Base-by-base conservation (phyloP, 2,113 vertebrate species). In the Myrmophylax atrothorax region DNA sequence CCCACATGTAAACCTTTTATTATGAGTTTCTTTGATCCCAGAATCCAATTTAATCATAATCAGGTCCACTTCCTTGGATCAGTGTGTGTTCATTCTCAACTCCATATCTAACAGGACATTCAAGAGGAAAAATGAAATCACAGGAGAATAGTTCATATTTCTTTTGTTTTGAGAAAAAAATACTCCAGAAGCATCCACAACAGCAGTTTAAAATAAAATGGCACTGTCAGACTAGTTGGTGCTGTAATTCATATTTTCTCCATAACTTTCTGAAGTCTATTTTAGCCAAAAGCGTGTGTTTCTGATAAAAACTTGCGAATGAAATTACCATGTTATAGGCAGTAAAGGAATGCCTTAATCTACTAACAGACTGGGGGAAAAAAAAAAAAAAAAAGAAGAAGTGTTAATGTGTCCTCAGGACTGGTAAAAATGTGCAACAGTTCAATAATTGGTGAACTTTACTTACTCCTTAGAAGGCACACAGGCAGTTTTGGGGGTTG, bases 101-200 rank as follows among this genome's bases (percentile, higher is more conserved):
- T 86, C 63, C 16, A 5, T 90, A 80, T 64, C 72, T 86, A 73
- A 87, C 5, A 73, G 80, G 63, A 93, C 38, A 84, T 89, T 89
- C 49, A 94, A 84, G 53, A 83, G 53, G 29, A 77, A 96, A 93
- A 93, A 93, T 29, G 18, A 73, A 90, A 53, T 91, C 53, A 76
- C 53, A 77, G 44, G 12, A 89, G 58, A 56, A 73, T 72, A 84
- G 58, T 64, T 89, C 20, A 68, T 52, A 73, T 56, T 63, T 90
- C 33, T 73, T 90, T 42, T 75, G 7, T 68, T 35, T 33, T 25
- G 40, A 55, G 53, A 55, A 88, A 88, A 88, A 10, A 49, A 13
- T 42, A 42, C 7, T 68, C 18, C 10, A 80, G 18, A 84, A 79
- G 2, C 69, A 16, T 42, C 33, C 22, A 89, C 29, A 56, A 35